Conservation (phyloP, 2,113 vertebrate species). For the Indri indri region DNA sequence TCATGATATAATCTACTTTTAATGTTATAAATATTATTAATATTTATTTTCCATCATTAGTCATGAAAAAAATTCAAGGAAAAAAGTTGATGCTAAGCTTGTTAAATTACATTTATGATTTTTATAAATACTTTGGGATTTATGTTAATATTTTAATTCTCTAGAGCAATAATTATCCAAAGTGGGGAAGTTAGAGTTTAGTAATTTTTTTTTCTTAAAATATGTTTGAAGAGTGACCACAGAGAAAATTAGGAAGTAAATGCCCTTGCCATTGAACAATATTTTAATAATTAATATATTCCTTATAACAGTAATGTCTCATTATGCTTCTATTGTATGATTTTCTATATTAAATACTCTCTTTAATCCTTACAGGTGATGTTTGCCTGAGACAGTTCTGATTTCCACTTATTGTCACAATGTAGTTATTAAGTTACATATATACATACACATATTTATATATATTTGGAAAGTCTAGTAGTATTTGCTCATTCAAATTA, state of each 20-base stretch:
- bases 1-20: conserved; percentile 54
- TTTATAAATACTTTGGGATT: neutral
- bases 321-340: neutral
- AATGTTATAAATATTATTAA: conserved; percentile 52
- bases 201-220: neutral
- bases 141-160: neutral
- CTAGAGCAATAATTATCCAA: neutral
- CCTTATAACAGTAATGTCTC: neutral
- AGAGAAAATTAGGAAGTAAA: neutral
- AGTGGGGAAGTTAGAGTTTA: neutral
- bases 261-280: neutral
- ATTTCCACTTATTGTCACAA: neutral
- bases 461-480: neutral
- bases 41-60: conserved; percentile 69
- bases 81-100: conserved; percentile 72
- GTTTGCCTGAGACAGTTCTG: neutral
- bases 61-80: conserved; percentile 48
- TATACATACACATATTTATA: neutral
- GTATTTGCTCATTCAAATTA: neutral
- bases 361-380: neutral
- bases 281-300: neutral
- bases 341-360: neutral
- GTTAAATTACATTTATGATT: conserved; percentile 39
- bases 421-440: neutral
- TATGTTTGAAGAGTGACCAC: neutral